phyloP scores from a whole-genome alignment of 1,140 invertebrate genomes.

The Formica selysi region DNA sequence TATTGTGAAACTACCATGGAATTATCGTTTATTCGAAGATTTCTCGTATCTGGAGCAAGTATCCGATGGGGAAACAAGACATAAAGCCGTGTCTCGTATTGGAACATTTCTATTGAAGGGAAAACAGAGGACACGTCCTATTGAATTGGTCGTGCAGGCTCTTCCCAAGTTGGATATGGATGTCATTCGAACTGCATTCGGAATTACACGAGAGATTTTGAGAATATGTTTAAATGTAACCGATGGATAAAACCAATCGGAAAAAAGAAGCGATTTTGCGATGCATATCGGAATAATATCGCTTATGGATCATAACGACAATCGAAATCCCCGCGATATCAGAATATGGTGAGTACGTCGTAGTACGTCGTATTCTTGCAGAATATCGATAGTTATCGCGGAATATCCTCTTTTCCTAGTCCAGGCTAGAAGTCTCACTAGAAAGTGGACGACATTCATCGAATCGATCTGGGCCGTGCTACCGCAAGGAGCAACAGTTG shows the following conservation, averaged over 20 bases:
- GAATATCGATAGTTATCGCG: conserved; percentile 63
- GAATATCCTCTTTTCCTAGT: conserved; percentile 33
- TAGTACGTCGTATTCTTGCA: conserved; percentile 28
- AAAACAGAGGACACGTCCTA: conserved; percentile 16
- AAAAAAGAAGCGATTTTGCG: not conserved
- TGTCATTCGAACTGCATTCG: conserved; percentile 30
- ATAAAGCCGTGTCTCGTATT: conserved; percentile 8
- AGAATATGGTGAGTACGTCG: not conserved
- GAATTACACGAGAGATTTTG: conserved; percentile 23
- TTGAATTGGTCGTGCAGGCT: conserved; percentile 33
- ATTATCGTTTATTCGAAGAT: conserved; percentile 23
- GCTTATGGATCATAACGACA: not conserved
- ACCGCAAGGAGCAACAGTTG: conserved; percentile 76
- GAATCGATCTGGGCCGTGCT: conserved; percentile 71
- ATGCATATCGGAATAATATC: not conserved
- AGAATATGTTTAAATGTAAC: conserved; percentile 36
- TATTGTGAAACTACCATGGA: not conserved
- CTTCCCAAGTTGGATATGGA: conserved; percentile 26
- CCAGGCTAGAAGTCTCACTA: not conserved
- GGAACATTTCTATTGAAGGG: conserved; percentile 21
- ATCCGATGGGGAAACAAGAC: conserved; percentile 6
- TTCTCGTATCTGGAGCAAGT: conserved; percentile 11
- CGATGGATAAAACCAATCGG: conserved; percentile 22
- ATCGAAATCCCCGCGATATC: conserved; percentile 27
- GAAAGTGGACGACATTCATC: conserved; percentile 70